These are phyloP conservation scores for Glareola pratincola DNA, from an alignment of 2,113 vertebrate genomes.

Conservation along the genomic window DNA sequence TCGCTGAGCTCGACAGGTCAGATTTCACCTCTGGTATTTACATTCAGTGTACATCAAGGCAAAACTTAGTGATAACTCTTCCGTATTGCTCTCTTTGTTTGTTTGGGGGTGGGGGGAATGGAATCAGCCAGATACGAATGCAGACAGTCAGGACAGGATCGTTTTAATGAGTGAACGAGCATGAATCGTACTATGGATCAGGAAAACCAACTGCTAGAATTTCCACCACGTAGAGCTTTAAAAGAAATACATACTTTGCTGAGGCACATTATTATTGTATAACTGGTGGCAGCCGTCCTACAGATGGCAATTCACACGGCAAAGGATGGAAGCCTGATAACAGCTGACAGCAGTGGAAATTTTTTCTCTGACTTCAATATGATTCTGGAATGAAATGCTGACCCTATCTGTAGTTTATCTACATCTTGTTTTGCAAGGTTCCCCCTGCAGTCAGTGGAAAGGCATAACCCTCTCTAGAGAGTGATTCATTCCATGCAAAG, in stretches of 20 bases:
- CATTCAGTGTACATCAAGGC: background rate
- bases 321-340: background rate
- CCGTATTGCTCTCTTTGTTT: background rate
- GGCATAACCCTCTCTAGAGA: background rate
- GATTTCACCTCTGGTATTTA: background rate
- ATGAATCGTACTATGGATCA: background rate
- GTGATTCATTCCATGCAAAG: background rate
- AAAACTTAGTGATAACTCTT: background rate
- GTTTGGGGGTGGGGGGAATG: accelerated
- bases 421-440: background rate
- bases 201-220: background rate
- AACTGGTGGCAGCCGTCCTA: background rate
- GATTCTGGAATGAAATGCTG: background rate
- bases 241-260: background rate
- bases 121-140: background rate
- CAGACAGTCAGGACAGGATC: background rate
- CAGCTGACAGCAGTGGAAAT: background rate
- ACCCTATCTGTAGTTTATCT: background rate
- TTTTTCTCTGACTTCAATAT: background rate
- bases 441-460: background rate
- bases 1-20: background rate
- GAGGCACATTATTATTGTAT: background rate
- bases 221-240: background rate
- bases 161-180: background rate
- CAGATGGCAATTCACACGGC: background rate